Conservation (phyloP, 2,113 vertebrate species). For the Siphamia tubifer region DNA sequence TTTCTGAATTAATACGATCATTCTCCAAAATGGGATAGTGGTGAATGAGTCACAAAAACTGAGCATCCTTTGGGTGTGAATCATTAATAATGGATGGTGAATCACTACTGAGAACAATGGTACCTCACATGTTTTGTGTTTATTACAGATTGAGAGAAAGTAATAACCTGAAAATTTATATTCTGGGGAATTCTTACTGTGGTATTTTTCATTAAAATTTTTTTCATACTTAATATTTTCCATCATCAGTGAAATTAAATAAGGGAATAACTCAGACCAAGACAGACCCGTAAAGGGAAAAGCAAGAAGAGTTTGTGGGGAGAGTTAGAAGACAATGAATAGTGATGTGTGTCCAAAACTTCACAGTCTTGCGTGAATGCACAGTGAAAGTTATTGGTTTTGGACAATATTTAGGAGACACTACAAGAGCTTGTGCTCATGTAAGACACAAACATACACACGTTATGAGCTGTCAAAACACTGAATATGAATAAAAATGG, state of each 20-base stretch:
- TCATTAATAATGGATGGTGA: constrained; percentile 13
- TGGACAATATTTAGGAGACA: constrained; percentile 14
- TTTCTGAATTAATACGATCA: neutral
- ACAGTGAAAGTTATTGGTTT: constrained; percentile 27
- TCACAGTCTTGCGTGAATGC: constrained; percentile 4
- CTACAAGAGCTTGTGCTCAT: constrained; percentile 20
- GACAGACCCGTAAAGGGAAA: constrained; percentile 17
- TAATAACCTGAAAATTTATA: neutral
- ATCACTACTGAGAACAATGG: neutral
- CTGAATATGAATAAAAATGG: constrained; percentile 12
- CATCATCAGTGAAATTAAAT: neutral
- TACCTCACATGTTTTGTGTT: neutral
- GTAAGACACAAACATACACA: neutral
- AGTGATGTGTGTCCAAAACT: constrained; percentile 22
- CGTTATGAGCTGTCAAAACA: constrained; percentile 11
- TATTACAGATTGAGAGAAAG: neutral
- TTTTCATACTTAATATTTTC: constrained; percentile 1
- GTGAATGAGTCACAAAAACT: constrained; percentile 15
- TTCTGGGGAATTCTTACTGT: neutral
- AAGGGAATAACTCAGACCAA: neutral
- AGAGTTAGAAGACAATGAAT: neutral
- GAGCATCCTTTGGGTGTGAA: neutral
- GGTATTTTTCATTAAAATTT: constrained; percentile 11
- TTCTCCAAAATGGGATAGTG: neutral
- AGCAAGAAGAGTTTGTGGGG: constrained; percentile 8